Percentiles rank a stretch among this genome's conserved stretches.
Evolutionary conservation across 1,140 invertebrate genomes (phyloP).

Genomic region (Spodoptera litura): DNA sequence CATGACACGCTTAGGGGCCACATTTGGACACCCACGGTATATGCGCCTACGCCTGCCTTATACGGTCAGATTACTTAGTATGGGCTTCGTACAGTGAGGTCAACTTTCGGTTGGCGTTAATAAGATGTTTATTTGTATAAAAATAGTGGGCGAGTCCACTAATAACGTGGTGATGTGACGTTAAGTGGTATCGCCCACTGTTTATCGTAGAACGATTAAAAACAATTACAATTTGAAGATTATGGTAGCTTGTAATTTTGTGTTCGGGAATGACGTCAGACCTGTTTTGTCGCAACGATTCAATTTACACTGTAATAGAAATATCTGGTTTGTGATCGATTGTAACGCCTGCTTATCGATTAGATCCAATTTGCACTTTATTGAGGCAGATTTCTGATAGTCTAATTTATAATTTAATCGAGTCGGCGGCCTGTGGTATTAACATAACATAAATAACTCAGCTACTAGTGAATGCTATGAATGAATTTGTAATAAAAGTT

Average conservation of each 20-base stretch:
- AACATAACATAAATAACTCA: constrained; percentile 5
- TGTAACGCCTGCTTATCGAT: constrained; percentile 32
- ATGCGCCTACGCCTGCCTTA: constrained; percentile 50
- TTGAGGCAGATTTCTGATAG: constrained; percentile 5
- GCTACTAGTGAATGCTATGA: too few relatives aligned
- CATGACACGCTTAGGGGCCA: constrained; percentile 43
- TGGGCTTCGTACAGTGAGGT: constrained; percentile 33
- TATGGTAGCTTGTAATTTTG: not conserved
- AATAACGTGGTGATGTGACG: constrained; percentile 17
- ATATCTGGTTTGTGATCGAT: constrained; percentile 11
- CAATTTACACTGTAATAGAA: constrained; percentile 13
- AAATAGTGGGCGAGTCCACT: constrained; percentile 22
- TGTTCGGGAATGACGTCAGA: not conserved
- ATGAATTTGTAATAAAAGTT: too few relatives aligned
- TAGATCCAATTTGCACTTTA: constrained; percentile 38
- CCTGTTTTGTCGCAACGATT: not conserved
- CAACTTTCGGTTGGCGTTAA: constrained; percentile 42
- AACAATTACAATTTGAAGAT: too few relatives aligned
- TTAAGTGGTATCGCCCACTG: constrained; percentile 26
- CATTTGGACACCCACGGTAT: constrained; percentile 44
- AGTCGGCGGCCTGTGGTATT: constrained; percentile 21
- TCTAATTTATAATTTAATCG: constrained; percentile 29
- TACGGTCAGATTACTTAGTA: constrained; percentile 50
- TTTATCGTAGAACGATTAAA: too few relatives aligned
- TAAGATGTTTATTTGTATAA: constrained; percentile 38